Conservation (phyloP, 2,888 invertebrate species). For the Tolmerus cingulatus region DNA sequence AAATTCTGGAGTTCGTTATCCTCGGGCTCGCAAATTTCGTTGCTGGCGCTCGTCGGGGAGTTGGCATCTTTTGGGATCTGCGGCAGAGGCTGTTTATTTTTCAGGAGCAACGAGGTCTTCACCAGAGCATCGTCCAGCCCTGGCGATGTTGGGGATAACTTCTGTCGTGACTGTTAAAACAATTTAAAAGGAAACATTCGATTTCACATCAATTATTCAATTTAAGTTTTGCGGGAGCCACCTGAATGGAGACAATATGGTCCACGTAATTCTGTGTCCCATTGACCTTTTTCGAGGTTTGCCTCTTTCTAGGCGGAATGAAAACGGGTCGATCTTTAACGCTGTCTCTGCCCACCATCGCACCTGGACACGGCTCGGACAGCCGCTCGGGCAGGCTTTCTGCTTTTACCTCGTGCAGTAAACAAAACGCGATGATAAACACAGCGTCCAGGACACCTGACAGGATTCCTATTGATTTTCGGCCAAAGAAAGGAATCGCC, state of each 20-base stretch:
- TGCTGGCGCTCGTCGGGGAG: conserved; percentile 54
- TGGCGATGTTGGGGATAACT: conserved; percentile 60
- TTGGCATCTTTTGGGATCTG: conserved; percentile 57
- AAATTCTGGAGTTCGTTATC: conserved; percentile 61
- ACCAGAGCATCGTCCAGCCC: conserved; percentile 60
- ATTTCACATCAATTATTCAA: background rate
- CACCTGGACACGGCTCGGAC: conserved; percentile 1
- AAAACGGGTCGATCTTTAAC: conserved; percentile 66
- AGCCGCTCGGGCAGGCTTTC: background rate
- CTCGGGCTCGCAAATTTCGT: conserved; percentile 66
- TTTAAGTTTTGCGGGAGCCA: conserved; percentile 57
- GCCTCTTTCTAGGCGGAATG: conserved; percentile 69
- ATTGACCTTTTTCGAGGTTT: conserved; percentile 66
- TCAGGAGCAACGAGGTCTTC: conserved; percentile 60
- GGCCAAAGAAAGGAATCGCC: background rate
- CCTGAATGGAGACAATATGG: conserved; percentile 71
- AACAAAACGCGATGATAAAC: background rate
- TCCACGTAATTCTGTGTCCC: conserved; percentile 69
- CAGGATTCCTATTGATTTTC: conserved; percentile 34
- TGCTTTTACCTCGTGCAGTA: background rate
- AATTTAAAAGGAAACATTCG: background rate
- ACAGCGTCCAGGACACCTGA: background rate
- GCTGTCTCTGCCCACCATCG: conserved; percentile 59
- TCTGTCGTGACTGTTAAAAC: conserved; percentile 56
- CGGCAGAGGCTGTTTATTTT: conserved; percentile 64